Conservation (phyloP, 2,113 vertebrate genomes). For the Corythaeola cristata region DNA sequence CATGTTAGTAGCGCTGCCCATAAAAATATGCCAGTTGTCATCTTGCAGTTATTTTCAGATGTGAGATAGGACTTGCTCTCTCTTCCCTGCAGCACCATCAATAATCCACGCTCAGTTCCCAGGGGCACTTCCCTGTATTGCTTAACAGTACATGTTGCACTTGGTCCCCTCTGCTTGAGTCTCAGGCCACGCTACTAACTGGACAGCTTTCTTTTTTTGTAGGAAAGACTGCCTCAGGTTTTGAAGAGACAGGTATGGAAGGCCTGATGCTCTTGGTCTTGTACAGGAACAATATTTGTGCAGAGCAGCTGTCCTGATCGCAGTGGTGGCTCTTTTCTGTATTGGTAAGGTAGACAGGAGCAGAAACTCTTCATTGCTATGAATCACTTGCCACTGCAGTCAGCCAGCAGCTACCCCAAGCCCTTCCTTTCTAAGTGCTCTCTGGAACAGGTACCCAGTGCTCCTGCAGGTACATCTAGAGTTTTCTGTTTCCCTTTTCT, state of each 20-base stretch:
- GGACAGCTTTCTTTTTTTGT: not conserved
- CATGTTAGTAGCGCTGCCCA: not conserved
- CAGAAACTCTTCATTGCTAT: not conserved
- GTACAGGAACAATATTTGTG: not conserved
- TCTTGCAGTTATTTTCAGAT: not conserved
- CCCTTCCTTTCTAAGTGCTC: not conserved
- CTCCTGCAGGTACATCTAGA: not conserved
- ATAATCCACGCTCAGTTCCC: not conserved
- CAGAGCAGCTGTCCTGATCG: not conserved
- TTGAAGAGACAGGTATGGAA: not conserved
- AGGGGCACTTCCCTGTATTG: not conserved
- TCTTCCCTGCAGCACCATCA: not conserved
- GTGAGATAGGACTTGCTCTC: not conserved
- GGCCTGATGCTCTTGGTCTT: not conserved
- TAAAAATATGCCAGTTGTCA: not conserved
- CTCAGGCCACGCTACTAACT: fast-evolving
- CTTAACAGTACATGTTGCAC: not conserved
- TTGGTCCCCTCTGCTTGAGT: not conserved
- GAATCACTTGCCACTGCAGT: not conserved
- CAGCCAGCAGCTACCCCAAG: not conserved
- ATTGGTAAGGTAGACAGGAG: not conserved
- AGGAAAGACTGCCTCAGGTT: not conserved
- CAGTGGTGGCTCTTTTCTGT: not conserved
- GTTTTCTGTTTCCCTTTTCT: not conserved
- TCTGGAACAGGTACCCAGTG: not conserved